Conservation (phyloP, 2,113 vertebrate genomes). For the Vanacampus margaritifer region DNA sequence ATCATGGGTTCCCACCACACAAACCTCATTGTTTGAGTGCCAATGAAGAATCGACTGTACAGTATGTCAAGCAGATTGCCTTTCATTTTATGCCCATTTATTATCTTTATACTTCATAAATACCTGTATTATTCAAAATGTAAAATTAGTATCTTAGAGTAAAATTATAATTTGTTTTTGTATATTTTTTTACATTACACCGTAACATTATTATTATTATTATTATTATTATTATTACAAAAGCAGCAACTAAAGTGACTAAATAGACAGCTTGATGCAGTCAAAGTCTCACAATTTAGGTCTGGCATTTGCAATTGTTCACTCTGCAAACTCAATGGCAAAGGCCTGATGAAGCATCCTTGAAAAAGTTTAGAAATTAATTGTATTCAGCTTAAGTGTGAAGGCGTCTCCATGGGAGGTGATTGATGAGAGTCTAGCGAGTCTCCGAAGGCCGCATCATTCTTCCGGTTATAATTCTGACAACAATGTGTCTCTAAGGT, state of each 20-base stretch:
- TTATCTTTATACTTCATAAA: not conserved
- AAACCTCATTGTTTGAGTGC: constrained; percentile 18
- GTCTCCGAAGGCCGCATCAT: constrained; percentile 28
- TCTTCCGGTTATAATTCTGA: constrained; percentile 2
- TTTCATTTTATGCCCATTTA: constrained; percentile 10
- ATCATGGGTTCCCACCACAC: constrained; percentile 46
- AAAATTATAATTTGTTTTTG: not conserved
- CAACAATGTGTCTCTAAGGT: constrained; percentile 5
- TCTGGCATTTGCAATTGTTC: constrained; percentile 35
- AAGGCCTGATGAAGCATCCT: constrained; percentile 22
- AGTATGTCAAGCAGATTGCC: constrained; percentile 13
- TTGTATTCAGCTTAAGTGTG: constrained; percentile 24
- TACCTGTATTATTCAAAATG: not conserved
- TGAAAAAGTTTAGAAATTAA: constrained; percentile 32
- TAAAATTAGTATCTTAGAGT: not conserved
- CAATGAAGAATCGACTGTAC: constrained; percentile 10
- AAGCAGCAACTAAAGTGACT: no score
- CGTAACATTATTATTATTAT: not conserved
- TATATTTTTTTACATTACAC: not conserved
- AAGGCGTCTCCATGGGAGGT: constrained; percentile 20
- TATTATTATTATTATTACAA: not conserved
- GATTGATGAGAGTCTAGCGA: constrained; percentile 49
- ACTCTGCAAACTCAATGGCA: constrained; percentile 33
- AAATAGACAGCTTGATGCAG: no score
- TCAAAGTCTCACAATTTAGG: constrained; percentile 43